These are phyloP conservation scores for Myioborus melanocephalus DNA, from an alignment of 2,797 vertebrate species.

Conservation along the genomic window DNA sequence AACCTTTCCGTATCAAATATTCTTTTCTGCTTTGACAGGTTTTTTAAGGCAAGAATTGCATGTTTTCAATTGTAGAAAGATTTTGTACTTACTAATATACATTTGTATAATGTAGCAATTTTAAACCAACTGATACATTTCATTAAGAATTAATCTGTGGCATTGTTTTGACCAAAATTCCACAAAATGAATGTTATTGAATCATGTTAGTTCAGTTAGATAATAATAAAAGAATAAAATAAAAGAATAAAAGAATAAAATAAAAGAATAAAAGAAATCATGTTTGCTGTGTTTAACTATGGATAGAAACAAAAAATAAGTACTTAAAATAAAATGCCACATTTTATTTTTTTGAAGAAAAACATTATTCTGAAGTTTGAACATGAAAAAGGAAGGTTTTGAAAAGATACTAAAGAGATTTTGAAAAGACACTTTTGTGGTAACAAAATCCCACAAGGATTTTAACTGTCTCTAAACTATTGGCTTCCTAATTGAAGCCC, in stretches of 20 bases:
- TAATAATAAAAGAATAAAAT: too few species aligned
- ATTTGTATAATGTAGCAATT: not conserved
- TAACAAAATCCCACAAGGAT: not conserved
- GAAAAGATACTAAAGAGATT: not conserved
- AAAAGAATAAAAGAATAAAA: too few species aligned
- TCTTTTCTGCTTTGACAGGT: not conserved
- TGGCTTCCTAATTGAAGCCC: not conserved
- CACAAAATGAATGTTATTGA: not conserved
- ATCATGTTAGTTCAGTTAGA: not conserved
- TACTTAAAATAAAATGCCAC: not conserved
- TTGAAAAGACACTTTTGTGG: not conserved
- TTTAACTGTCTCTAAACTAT: not conserved
- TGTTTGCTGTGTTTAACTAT: not conserved
- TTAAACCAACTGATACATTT: not conserved
- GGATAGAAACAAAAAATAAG: not conserved
- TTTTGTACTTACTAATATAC: not conserved
- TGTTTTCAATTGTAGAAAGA: not conserved
- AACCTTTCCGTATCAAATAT: not conserved
- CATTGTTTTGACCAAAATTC: not conserved
- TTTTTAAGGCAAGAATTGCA: not conserved
- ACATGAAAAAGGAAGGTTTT: not conserved
- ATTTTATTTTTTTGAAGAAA: too few species aligned
- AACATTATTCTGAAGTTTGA: rapidly evolving
- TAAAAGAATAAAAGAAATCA: not conserved
- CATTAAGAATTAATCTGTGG: not conserved